These are phyloP conservation scores for Macrochelys suwanniensis DNA, from an alignment of 2,797 vertebrate species.

Conservation along the genomic window DNA sequence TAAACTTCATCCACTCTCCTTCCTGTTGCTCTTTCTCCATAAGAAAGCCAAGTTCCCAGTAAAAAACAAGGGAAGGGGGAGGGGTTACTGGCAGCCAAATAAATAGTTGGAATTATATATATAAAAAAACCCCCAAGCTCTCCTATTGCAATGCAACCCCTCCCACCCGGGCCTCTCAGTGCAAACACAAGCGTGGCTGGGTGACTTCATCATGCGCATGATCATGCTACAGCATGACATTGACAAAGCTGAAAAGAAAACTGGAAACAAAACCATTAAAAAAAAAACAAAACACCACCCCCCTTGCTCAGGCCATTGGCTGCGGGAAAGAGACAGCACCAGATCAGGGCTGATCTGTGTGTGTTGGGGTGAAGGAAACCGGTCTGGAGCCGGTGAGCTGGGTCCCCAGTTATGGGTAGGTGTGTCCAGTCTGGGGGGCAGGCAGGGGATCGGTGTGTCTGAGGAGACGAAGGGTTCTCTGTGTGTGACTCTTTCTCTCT, in stretches of 20 bases:
- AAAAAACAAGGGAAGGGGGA: fast-evolving
- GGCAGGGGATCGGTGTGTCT: not conserved
- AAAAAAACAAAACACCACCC: not conserved
- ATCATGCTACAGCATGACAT: not conserved
- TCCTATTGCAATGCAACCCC: not conserved
- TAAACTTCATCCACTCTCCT: too few species aligned
- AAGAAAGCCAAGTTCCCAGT: not conserved
- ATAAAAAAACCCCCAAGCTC: not conserved
- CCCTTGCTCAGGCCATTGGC: not conserved
- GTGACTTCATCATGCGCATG: not conserved
- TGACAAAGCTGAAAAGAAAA: not conserved
- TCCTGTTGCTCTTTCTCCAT: not conserved
- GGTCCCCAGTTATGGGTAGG: not conserved
- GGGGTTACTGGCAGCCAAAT: fast-evolving
- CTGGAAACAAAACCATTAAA: not conserved
- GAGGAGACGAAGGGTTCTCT: not conserved
- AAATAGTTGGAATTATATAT: not conserved
- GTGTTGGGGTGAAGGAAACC: not conserved
- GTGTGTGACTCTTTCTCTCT: not conserved
- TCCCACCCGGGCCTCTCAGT: fast-evolving
- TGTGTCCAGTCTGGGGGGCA: not conserved
- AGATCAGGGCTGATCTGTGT: not conserved
- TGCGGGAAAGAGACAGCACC: not conserved
- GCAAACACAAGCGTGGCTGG: fast-evolving
- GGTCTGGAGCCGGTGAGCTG: not conserved